Base-by-base conservation (phyloP, 2,888 invertebrate species). In the Acanthopleura granulata region DNA sequence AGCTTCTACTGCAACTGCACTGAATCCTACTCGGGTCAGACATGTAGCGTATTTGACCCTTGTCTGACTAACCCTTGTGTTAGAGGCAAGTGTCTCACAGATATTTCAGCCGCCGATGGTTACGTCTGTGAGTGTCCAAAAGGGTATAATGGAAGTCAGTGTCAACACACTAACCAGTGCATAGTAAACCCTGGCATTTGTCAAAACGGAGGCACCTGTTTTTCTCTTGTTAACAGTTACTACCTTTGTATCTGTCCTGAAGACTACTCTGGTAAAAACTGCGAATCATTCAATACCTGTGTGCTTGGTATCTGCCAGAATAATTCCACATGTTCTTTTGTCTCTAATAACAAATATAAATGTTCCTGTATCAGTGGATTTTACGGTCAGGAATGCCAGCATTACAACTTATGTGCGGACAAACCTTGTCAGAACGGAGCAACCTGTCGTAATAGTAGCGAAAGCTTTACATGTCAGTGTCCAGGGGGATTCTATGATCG, bases 361-460 rank as follows among this genome's bases (percentile, higher is more conserved):
- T 89, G 89, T 75, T 29, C 75, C n/a, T 89, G 89, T 75, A 49
- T 73, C 29, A 77, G 79, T 27, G 87, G 86, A 74, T 84, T 74
- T 74, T 80, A 82, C 74, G 87, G 86, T 0, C 77, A 80, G 12
- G 81, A 85, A 49, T 87, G 87, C 74, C 85, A 86, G 61, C 61
- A 81, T 51, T 78, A 76, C 70, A 79, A 87, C 70, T 74, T 74
- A 3, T 87, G 87, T 61, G 30, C 76, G 49, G 69, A 14, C 12
- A 62, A 75, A 14, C 75, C 77, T 30, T 82, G 82, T 51, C 62
- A 62, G 3, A 75, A 76, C 49, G 80, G 79, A 29, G 81, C 79
- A 51, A 77, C 76, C 1, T 82, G 82, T 69, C 62, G 25, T 22
- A 22, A 25, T 15, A 40, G 18, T n/a, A 25, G 16, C 14, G 40